Conservation (phyloP, 2,888 invertebrate genomes). For the Sarcophaga rosellei region DNA sequence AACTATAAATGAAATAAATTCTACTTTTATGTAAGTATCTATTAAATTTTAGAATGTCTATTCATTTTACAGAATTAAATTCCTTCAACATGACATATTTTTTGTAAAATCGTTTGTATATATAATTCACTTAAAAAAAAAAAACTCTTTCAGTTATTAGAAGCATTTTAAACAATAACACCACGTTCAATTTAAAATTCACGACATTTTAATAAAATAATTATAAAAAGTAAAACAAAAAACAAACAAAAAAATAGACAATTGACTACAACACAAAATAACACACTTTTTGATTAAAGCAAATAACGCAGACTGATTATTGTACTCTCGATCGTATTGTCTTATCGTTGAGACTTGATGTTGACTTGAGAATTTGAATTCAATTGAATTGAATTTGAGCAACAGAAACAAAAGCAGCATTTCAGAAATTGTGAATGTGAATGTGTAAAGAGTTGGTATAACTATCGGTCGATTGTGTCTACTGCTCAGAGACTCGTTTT, state of each 20-base stretch:
- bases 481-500: constrained; percentile 7
- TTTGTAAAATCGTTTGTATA: no score
- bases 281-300: constrained; percentile 43
- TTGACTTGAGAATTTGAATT: background rate
- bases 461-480: background rate
- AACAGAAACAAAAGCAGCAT: no score
- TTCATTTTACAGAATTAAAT: no score
- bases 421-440: no score
- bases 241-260: background rate
- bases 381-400: no score
- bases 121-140: no score
- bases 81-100: no score
- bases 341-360: constrained; percentile 40
- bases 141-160: background rate
- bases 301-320: constrained; percentile 33
- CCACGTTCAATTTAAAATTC: background rate
- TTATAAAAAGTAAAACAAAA: background rate
- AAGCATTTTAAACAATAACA: constrained; percentile 32
- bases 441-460: no score
- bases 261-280: constrained; percentile 7
- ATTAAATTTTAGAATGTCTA: no score
- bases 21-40: no score
- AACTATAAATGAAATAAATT: no score
- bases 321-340: constrained; percentile 26
- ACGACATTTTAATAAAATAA: background rate